Evolutionary conservation across 2,113 vertebrate species (phyloP).

Genomic region (Bos javanicus): DNA sequence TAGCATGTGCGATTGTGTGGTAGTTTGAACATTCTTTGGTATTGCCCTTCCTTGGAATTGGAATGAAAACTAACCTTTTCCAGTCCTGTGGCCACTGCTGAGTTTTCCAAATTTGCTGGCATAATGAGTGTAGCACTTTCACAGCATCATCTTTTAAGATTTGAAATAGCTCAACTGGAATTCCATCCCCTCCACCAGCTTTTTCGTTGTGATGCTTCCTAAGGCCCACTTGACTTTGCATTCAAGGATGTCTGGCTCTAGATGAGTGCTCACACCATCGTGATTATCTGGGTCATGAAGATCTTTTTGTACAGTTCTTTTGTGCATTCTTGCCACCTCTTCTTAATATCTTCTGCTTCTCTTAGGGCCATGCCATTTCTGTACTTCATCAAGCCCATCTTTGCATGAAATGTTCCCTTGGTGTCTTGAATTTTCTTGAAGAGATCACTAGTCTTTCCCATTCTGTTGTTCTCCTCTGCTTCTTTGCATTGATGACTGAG

Average conservation of each 20-base stretch:
- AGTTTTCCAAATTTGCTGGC: neutral
- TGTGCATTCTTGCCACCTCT: rapidly evolving
- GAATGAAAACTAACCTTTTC: neutral
- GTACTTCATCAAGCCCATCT: neutral
- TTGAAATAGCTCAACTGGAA: neutral
- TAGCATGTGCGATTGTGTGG: rapidly evolving
- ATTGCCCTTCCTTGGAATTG: neutral
- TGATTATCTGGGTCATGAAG: neutral
- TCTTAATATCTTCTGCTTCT: neutral
- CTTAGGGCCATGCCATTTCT: neutral
- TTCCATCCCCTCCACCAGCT: neutral
- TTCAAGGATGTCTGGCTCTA: neutral
- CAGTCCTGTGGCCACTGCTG: neutral
- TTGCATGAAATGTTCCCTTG: neutral
- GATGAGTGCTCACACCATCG: rapidly evolving
- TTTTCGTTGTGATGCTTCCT: rapidly evolving
- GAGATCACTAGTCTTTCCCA: neutral
- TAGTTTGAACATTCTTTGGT: neutral
- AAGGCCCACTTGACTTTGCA: neutral
- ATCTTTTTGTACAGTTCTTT: neutral
- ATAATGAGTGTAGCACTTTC: neutral
- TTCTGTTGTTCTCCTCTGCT: neutral
- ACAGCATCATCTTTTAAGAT: neutral
- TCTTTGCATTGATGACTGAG: neutral
- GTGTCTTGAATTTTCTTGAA: neutral